phyloP scores from a whole-genome alignment of 2,797 vertebrate species.

The Mallotus villosus region DNA sequence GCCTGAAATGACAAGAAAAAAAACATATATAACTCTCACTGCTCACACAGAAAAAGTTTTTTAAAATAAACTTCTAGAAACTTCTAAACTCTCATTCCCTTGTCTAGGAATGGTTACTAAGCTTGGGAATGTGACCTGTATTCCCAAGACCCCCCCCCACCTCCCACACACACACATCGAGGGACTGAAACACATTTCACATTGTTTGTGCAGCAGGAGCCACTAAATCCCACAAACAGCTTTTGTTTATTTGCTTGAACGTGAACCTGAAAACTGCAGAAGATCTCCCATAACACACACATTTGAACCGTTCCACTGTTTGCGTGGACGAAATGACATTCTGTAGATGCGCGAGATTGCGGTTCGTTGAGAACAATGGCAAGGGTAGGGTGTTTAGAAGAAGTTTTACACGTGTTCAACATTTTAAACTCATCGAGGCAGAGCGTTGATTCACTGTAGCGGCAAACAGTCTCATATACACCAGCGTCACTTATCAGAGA shows the following conservation, averaged over 20 bases:
- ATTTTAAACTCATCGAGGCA: too few species aligned
- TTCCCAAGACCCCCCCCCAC: constrained; percentile 1
- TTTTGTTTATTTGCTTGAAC: background rate
- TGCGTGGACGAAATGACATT: too few species aligned
- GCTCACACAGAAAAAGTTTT: constrained; percentile 14
- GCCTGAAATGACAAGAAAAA: constrained; percentile 47
- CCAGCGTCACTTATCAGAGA: too few species aligned
- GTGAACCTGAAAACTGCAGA: constrained; percentile 14
- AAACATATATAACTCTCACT: constrained; percentile 1
- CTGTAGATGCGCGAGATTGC: too few species aligned
- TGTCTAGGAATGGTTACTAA: background rate
- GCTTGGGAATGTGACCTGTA: constrained; percentile 38
- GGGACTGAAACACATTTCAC: constrained; percentile 30
- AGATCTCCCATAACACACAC: constrained; percentile 1
- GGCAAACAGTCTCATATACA: too few species aligned
- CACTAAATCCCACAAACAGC: constrained; percentile 5
- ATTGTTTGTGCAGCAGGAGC: constrained; percentile 14
- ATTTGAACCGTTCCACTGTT: constrained; percentile 15
- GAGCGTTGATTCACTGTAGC: too few species aligned
- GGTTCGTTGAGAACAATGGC: too few species aligned
- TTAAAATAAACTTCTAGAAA: constrained; percentile 25
- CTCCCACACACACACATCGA: constrained; percentile 14
- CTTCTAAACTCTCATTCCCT: background rate
- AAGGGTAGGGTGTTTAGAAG: too few species aligned
- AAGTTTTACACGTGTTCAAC: too few species aligned